Evolutionary conservation across 2,797 vertebrate species (phyloP).

Genomic region (Gambusia yucatana): DNA sequence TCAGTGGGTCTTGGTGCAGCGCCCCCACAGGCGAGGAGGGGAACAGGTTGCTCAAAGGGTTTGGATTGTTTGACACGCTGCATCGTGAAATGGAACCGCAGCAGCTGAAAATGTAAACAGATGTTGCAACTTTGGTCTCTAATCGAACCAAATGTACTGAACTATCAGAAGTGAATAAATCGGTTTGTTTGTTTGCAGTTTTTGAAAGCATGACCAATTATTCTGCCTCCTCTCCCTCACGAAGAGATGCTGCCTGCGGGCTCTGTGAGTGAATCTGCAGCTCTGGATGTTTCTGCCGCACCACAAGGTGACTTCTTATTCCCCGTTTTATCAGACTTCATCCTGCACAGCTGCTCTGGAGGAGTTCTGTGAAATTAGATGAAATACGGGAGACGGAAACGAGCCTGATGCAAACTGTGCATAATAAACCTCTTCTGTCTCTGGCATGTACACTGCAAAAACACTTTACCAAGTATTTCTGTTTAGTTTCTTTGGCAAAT

Average conservation of each 20-base stretch:
- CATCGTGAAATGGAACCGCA: too few species aligned
- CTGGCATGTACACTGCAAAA: not conserved
- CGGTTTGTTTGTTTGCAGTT: not conserved
- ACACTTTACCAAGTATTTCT: too few species aligned
- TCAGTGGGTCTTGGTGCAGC: too few species aligned
- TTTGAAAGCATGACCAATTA: not conserved
- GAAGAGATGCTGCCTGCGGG: slow-evolving; percentile 21
- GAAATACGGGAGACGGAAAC: not conserved
- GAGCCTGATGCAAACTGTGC: not conserved
- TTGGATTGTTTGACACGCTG: too few species aligned
- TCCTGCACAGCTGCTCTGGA: slow-evolving; percentile 17
- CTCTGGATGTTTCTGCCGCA: slow-evolving; percentile 18
- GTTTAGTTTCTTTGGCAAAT: too few species aligned
- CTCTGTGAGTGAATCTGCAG: slow-evolving; percentile 46
- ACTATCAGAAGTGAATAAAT: too few species aligned
- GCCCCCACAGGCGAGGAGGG: too few species aligned
- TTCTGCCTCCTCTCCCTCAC: not conserved
- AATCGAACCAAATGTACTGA: too few species aligned
- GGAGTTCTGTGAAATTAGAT: slow-evolving; percentile 18
- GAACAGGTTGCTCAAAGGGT: too few species aligned
- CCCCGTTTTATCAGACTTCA: slow-evolving; percentile 11
- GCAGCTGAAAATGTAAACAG: too few species aligned
- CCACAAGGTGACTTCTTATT: slow-evolving; percentile 1
- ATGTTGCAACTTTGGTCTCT: too few species aligned
- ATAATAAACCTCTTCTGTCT: not conserved